Evolutionary conservation across 2,888 invertebrate species (phyloP).

Genomic region (Acanthosoma haemorrhoidale): DNA sequence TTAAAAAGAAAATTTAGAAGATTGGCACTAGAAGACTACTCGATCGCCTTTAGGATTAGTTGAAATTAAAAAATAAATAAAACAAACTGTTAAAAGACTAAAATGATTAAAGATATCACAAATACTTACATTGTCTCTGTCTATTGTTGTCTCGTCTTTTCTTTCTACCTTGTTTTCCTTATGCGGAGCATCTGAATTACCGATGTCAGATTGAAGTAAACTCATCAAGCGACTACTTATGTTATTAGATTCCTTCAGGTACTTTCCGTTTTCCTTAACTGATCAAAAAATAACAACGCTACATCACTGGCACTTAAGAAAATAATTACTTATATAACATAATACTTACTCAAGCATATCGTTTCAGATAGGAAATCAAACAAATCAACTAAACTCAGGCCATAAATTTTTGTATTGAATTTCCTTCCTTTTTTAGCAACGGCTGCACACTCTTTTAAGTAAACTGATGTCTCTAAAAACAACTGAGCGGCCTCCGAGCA

Average conservation of each 20-base stretch:
- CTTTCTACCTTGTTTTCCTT: not conserved
- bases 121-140: not conserved
- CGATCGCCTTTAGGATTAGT: too few relatives aligned
- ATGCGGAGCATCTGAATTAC: not conserved
- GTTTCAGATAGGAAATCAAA: constrained; percentile 27
- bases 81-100: not conserved
- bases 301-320: not conserved
- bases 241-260: not conserved
- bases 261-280: constrained; percentile 1
- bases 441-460: constrained; percentile 27
- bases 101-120: not conserved
- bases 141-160: not conserved
- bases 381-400: constrained; percentile 20
- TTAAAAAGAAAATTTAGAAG: too few relatives aligned
- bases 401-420: constrained; percentile 28
- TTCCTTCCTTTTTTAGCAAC: constrained; percentile 18
- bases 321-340: not conserved
- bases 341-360: constrained; percentile 4
- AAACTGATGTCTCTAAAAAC: constrained; percentile 22
- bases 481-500: constrained; percentile 9
- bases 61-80: too few relatives aligned
- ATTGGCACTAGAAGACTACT: too few relatives aligned
- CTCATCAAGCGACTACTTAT: not conserved
- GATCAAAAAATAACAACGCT: not conserved
- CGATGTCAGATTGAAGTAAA: not conserved